Evolutionary conservation across 2,113 vertebrate species (phyloP), one percentile per base, ranked within the genome.

Genomic region (Rhineura floridana): DNA sequence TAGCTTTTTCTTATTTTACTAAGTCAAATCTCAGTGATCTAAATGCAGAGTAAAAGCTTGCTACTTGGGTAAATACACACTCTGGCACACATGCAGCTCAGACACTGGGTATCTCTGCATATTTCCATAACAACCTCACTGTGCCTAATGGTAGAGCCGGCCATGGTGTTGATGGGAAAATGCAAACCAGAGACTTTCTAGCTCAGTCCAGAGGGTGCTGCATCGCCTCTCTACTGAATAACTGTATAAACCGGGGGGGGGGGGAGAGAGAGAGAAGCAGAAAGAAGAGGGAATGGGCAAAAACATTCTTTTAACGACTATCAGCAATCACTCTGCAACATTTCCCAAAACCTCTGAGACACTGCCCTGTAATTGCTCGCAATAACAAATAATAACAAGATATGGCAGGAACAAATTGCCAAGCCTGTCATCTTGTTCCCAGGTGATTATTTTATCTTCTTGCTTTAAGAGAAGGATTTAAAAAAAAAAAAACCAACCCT

Each of bases 371-470:
- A 92, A 50, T 44, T 0, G 0, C 28, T 90, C 82, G 0, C 1
- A 81, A 15, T 65, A 67, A 39, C 33, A 89, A 87, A 63, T 65
- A 80, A 62, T 52, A 73, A 63, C 0, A 0, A 2, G 19, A 82
- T 81, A 42, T n/a, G 83, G 67, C 69, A 91, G 81, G 39, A 86
- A 65, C 25, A 55, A 87, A 70, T 72, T 85, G 15, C 5, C 1
- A 85, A 73, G 3, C 39, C 72, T 79, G 19, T 81, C 87, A 86
- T 2, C 70, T 76, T 30, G 1, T 2, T 79, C 83, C 89, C 50
- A 52, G 67, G 79, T 33, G 67, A n/a, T 87, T 77, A 1, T 82
- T 90, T 81, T n/a, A 21, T 75, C 87, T 28, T 42, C n/a, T 76
- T 25, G 0, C 3, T 83, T 19, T 69, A 44, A 59, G 70, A 85